Conservation (phyloP, 2,113 vertebrate species). For the Motacilla tschutschensis region DNA sequence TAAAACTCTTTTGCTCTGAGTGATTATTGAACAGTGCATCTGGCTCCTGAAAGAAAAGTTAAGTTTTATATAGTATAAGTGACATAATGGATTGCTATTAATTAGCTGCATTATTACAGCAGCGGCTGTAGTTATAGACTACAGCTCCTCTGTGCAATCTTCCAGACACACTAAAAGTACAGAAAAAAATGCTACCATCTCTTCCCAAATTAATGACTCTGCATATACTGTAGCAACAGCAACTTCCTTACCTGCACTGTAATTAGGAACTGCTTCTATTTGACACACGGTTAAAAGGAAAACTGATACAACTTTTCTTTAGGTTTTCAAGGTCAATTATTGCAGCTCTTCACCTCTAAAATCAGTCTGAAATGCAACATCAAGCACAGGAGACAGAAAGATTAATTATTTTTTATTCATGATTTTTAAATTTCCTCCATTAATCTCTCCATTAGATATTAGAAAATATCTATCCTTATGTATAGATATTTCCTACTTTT, state of each 20-base stretch:
- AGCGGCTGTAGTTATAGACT: neutral
- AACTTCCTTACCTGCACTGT: neutral
- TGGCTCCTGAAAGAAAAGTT: conserved; percentile 19
- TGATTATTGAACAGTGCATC: neutral
- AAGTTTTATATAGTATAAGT: neutral
- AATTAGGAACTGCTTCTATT: neutral
- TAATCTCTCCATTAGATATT: neutral
- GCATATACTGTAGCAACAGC: neutral
- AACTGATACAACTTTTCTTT: neutral
- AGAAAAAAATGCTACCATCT: neutral
- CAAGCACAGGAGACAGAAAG: neutral
- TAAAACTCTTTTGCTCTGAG: neutral
- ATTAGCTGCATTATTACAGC: conserved; percentile 18
- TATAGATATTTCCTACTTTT: neutral
- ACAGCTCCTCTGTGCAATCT: neutral
- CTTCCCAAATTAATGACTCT: neutral
- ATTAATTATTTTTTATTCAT: neutral
- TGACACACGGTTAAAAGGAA: neutral
- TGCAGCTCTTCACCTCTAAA: neutral
- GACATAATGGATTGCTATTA: conserved; percentile 22
- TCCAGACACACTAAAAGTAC: neutral
- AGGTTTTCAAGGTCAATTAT: neutral
- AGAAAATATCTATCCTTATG: neutral
- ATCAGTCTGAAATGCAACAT: neutral
- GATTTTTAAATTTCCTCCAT: neutral